Conservation (phyloP, 2,113 vertebrate genomes). For the Plecotus auritus region DNA sequence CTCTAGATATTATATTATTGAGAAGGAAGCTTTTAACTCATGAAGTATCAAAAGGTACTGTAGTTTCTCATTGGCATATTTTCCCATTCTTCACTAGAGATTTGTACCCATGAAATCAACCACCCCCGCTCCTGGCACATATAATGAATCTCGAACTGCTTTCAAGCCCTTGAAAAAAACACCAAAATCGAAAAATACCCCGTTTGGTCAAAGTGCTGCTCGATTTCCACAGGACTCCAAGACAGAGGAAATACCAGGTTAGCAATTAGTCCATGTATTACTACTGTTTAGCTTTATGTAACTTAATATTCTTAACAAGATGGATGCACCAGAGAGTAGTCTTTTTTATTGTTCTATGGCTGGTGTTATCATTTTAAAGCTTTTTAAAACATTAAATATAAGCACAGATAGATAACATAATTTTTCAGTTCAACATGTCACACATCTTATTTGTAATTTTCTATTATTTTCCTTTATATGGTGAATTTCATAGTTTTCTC, state of each 20-base stretch:
- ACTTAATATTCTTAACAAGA: neutral
- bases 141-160: slow-evolving; percentile 80
- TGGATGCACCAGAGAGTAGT: neutral
- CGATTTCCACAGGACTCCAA: slow-evolving; percentile 72
- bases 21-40: slow-evolving; percentile 47
- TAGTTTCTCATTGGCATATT: slow-evolving; percentile 48
- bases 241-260: slow-evolving; percentile 78
- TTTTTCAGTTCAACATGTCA: slow-evolving; percentile 2
- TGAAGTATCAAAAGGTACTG: slow-evolving; percentile 41
- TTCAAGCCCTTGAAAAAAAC: slow-evolving; percentile 80
- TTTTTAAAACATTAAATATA: neutral
- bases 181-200: slow-evolving; percentile 72
- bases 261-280: slow-evolving; percentile 20
- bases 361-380: slow-evolving; percentile 5
- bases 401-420: neutral
- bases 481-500: slow-evolving; percentile 1
- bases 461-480: neutral
- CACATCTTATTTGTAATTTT: neutral
- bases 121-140: slow-evolving; percentile 83
- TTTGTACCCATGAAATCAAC: slow-evolving; percentile 82
- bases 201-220: slow-evolving; percentile 81
- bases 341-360: neutral
- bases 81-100: slow-evolving; percentile 75
- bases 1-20: neutral
- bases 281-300: neutral